phyloP scores from a whole-genome alignment of 2,113 vertebrate genomes.

The Calypte anna region DNA sequence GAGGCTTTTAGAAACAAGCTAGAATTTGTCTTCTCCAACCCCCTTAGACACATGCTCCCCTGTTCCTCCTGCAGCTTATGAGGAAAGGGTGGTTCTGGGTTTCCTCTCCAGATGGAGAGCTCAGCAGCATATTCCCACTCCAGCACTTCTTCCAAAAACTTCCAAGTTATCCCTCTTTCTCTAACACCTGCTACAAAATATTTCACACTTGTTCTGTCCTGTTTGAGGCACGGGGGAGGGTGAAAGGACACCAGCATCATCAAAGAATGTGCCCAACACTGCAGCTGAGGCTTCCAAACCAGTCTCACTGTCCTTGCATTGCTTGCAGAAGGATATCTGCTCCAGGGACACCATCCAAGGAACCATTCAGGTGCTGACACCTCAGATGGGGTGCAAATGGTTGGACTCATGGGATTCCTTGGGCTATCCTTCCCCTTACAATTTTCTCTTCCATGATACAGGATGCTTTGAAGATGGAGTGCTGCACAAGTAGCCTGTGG shows the following conservation, averaged over 20 bases:
- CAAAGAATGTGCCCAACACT: not conserved
- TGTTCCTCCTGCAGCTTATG: rapidly evolving
- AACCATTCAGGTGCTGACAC: not conserved
- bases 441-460: rapidly evolving
- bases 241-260: not conserved
- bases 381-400: not conserved
- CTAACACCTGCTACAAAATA: not conserved
- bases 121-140: not conserved
- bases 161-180: not conserved
- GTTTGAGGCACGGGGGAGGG: not conserved
- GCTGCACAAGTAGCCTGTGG: not conserved
- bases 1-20: not conserved
- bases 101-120: not conserved
- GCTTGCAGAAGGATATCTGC: not conserved
- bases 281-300: not conserved
- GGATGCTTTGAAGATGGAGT: not conserved
- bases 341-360: not conserved
- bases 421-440: not conserved
- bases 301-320: rapidly evolving
- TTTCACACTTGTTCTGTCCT: not conserved
- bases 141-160: conserved; percentile 2
- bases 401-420: not conserved
- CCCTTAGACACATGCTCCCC: not conserved
- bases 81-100: not conserved
- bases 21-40: not conserved